These are phyloP conservation scores for Aphelinus certus DNA, from an alignment of 1,140 invertebrate species.

Conservation along the genomic window DNA sequence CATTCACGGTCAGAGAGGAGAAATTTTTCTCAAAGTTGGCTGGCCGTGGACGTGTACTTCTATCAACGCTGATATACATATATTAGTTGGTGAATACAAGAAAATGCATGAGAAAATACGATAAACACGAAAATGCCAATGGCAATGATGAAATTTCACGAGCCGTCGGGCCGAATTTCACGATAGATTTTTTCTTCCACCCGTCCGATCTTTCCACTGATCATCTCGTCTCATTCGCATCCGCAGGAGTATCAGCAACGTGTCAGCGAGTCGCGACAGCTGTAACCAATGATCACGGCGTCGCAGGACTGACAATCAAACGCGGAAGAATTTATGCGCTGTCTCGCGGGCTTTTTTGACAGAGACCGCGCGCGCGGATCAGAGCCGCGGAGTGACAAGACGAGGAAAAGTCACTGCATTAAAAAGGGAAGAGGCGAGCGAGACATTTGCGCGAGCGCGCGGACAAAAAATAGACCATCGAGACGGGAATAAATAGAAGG, in stretches of 20 bases:
- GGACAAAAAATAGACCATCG: too few relatives aligned
- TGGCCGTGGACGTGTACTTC: too few relatives aligned
- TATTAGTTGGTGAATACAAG: too few relatives aligned
- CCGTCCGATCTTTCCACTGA: background rate
- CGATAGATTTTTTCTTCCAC: background rate
- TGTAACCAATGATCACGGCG: too few relatives aligned
- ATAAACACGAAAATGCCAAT: conserved; percentile 9
- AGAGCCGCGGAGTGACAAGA: conserved; percentile 2
- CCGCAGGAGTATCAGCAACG: background rate
- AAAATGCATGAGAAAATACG: too few relatives aligned
- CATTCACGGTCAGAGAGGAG: too few relatives aligned
- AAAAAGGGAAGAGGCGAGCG: conserved; percentile 17
- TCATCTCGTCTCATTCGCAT: background rate
- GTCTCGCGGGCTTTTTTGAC: background rate
- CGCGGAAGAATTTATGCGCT: conserved; percentile 12
- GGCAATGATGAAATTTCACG: conserved; percentile 11
- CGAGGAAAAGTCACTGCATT: background rate
- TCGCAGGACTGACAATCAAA: background rate
- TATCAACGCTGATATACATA: too few relatives aligned
- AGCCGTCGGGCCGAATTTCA: background rate
- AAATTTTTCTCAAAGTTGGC: too few relatives aligned
- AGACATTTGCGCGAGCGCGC: too few relatives aligned
- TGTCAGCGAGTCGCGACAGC: too few relatives aligned
- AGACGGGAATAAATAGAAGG: too few relatives aligned
- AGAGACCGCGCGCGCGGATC: background rate